Evolutionary conservation across 2,113 vertebrate species (phyloP).

Genomic region (Gracilinanus agilis): DNA sequence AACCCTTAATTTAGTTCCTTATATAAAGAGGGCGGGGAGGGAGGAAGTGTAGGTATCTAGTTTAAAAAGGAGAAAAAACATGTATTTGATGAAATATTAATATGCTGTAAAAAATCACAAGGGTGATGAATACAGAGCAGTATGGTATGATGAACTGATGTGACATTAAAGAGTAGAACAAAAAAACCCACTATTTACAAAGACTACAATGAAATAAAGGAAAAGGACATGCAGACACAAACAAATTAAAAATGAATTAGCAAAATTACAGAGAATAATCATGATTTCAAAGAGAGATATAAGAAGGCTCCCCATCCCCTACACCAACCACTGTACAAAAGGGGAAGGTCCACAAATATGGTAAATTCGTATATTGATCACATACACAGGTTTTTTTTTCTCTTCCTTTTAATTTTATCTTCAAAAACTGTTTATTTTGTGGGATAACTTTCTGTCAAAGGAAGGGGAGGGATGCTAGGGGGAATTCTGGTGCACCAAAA

Average conservation of each 20-base stretch:
- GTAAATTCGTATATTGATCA: background rate
- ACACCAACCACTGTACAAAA: background rate
- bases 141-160: too few species aligned
- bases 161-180: too few species aligned
- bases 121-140: too few species aligned
- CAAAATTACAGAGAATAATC: background rate
- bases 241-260: background rate
- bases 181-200: too few species aligned
- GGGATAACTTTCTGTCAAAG: background rate
- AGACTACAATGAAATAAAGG: too few species aligned
- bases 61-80: too few species aligned
- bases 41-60: too few species aligned
- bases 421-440: background rate
- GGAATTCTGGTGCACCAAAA: background rate
- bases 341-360: background rate
- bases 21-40: too few species aligned
- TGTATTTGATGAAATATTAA: too few species aligned
- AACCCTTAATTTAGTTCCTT: too few species aligned
- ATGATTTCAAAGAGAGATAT: background rate
- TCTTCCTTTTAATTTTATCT: background rate
- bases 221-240: too few species aligned
- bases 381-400: background rate
- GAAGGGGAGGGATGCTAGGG: background rate
- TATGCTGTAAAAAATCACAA: too few species aligned
- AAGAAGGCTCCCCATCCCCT: background rate